Percentiles rank a stretch among this genome's conserved stretches.
These are phyloP conservation scores for Triplophysa bombifrons DNA, from an alignment of 2,797 vertebrate species.

Conservation along the genomic window DNA sequence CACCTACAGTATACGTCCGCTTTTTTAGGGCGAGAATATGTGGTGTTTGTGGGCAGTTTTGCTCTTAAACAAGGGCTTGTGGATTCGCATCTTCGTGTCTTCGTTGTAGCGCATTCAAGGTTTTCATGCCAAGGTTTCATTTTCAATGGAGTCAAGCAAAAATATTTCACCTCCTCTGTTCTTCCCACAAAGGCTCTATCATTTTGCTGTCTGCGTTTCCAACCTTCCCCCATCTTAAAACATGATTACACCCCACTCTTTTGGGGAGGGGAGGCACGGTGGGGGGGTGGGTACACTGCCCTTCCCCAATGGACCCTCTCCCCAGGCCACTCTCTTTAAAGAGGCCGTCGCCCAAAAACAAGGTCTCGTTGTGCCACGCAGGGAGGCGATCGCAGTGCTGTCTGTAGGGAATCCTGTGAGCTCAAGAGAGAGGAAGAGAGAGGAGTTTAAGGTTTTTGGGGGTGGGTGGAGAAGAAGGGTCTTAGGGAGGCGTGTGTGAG, in stretches of 20 bases:
- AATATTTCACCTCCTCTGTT: slow-evolving; percentile 11
- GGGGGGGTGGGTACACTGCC: background rate
- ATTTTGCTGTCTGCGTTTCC: slow-evolving; percentile 26
- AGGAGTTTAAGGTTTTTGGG: slow-evolving; percentile 80
- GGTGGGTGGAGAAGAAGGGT: slow-evolving; percentile 57
- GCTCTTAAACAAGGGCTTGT: slow-evolving; percentile 27
- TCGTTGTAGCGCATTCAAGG: background rate
- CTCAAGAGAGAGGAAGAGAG: slow-evolving; percentile 68
- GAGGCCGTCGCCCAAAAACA: slow-evolving; percentile 16
- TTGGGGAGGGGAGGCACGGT: slow-evolving; percentile 12
- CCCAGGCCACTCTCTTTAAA: slow-evolving; percentile 6
- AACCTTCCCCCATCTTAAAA: slow-evolving; percentile 23
- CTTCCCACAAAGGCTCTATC: slow-evolving; percentile 42
- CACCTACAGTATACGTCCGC: slow-evolving; percentile 40
- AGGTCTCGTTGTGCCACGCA: slow-evolving; percentile 16
- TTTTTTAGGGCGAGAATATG: background rate
- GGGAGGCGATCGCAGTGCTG: slow-evolving; percentile 66
- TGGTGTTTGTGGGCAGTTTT: background rate
- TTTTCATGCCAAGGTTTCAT: slow-evolving; percentile 18
- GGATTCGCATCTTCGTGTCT: background rate
- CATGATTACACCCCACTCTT: slow-evolving; percentile 27
- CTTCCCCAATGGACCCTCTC: slow-evolving; percentile 15
- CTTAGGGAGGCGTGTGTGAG: slow-evolving; percentile 45
- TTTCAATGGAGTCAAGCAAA: slow-evolving; percentile 36
- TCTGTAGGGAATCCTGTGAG: slow-evolving; percentile 52